A percentile compares a stretch with the other conserved stretches of the same genome.
phyloP scores from a whole-genome alignment of 1,140 invertebrate genomes.

The Drosophila arizonae region DNA sequence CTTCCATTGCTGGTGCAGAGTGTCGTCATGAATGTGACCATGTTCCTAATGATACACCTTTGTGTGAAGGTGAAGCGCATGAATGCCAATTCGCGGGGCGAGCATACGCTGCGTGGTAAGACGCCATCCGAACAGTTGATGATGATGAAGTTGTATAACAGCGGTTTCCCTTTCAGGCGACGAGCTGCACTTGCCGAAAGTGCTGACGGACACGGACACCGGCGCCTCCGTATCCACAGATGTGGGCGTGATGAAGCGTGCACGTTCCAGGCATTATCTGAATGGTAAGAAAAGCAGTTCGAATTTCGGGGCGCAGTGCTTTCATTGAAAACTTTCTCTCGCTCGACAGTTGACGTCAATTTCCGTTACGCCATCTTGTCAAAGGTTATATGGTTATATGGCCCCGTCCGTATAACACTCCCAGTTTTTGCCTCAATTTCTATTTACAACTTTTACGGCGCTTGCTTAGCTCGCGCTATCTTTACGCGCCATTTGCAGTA shows the following conservation, averaged over 20 bases:
- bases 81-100: conserved; percentile 89
- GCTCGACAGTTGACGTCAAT: conserved; percentile 51
- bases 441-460: conserved; percentile 29
- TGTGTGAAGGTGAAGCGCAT: conserved; percentile 94
- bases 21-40: conserved; percentile 97
- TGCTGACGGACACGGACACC: conserved; percentile 74
- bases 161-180: conserved; percentile 53
- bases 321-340: conserved; percentile 28
- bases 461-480: conserved; percentile 42
- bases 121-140: background rate
- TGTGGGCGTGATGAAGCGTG: conserved; percentile 66
- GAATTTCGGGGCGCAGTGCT: conserved; percentile 21
- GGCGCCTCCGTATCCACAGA: conserved; percentile 69
- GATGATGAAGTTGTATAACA: background rate
- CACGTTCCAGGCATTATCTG: conserved; percentile 80
- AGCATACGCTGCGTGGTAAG: conserved; percentile 93
- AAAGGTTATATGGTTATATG: background rate
- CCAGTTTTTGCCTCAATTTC: conserved; percentile 18
- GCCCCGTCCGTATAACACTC: background rate
- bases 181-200: conserved; percentile 80
- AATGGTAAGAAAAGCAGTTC: conserved; percentile 56
- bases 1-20: conserved; percentile 97
- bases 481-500: conserved; percentile 57
- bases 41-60: conserved; percentile 97
- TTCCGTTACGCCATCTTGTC: conserved; percentile 34